Evolutionary conservation across 2,797 vertebrate genomes (phyloP).

Genomic region (Rousettus madagascariensis): DNA sequence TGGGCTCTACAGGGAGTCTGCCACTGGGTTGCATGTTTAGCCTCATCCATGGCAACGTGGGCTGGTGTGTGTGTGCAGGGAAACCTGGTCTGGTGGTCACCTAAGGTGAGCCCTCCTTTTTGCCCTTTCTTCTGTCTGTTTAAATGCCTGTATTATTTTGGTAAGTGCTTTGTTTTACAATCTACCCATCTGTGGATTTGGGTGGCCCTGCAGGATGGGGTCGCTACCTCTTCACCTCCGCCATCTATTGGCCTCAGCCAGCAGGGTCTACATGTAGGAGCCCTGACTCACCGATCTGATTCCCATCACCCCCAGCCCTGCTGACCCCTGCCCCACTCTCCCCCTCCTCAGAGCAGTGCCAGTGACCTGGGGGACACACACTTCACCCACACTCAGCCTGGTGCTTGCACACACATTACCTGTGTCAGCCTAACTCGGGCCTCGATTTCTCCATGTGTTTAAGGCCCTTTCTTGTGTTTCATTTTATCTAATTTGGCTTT

Average conservation of each 20-base stretch:
- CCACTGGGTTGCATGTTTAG: neutral
- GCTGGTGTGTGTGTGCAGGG: neutral
- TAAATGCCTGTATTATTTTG: conserved; percentile 83
- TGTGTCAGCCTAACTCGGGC: neutral
- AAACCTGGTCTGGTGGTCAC: neutral
- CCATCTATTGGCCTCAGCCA: neutral
- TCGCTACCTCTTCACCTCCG: neutral
- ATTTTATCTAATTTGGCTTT: conserved; percentile 86
- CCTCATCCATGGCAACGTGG: neutral
- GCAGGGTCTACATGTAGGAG: neutral
- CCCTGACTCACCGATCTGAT: neutral
- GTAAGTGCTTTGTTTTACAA: conserved; percentile 88
- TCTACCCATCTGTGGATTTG: conserved; percentile 83
- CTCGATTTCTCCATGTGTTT: neutral
- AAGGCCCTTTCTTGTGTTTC: conserved; percentile 66
- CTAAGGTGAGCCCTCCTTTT: conserved; percentile 67
- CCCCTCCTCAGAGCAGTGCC: neutral
- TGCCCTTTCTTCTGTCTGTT: conserved; percentile 83
- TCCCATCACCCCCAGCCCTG: neutral
- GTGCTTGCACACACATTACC: conserved; percentile 16
- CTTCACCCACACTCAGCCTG: conserved; percentile 6
- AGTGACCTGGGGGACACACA: neutral
- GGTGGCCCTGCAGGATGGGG: neutral
- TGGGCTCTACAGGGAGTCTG: neutral
- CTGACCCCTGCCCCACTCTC: neutral